These are phyloP conservation scores for Nasalis larvatus DNA, from an alignment of 2,113 vertebrate genomes.

Conservation along the genomic window DNA sequence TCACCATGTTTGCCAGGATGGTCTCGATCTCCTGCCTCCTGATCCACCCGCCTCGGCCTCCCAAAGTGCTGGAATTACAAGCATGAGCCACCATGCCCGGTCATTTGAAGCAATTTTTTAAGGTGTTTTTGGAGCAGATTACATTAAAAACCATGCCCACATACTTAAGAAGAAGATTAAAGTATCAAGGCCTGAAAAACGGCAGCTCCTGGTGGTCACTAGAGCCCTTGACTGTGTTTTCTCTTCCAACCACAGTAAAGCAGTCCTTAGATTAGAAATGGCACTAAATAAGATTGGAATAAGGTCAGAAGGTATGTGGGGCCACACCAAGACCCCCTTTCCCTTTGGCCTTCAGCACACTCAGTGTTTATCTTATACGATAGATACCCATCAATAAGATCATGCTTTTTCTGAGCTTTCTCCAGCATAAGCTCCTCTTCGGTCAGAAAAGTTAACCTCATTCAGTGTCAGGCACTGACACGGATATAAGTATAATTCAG, in stretches of 20 bases:
- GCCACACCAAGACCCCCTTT: background rate
- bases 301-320: background rate
- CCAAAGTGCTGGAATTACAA: too few relatives aligned
- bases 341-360: background rate
- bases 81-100: rapidly evolving
- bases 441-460: background rate
- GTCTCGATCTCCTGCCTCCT: too few relatives aligned
- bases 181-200: background rate
- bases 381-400: background rate
- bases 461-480: background rate
- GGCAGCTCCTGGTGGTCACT: background rate
- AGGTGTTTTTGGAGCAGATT: background rate
- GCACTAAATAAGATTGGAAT: background rate
- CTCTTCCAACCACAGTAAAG: background rate
- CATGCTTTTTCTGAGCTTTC: background rate
- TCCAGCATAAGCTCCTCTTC: background rate
- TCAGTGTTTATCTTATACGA: background rate
- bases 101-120: background rate
- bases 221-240: background rate
- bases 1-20: too few relatives aligned
- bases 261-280: background rate
- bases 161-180: background rate
- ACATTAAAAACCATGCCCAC: background rate
- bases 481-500: background rate
- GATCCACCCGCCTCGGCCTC: too few relatives aligned